Evolutionary conservation across 2,113 vertebrate genomes (phyloP), one percentile per base, ranked within the genome.

Genomic region (Fulica atra): DNA sequence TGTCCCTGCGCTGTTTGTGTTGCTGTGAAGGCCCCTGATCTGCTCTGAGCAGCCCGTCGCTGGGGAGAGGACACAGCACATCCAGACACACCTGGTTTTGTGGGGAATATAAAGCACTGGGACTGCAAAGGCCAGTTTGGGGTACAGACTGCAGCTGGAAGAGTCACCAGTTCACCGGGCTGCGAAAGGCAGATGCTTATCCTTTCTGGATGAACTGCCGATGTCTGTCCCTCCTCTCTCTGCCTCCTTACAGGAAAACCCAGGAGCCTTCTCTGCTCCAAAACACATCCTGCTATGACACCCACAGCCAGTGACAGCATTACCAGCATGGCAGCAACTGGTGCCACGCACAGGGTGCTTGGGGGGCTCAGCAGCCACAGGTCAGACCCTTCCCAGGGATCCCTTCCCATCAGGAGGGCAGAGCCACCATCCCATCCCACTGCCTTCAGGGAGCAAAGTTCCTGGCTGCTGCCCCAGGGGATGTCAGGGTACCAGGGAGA

Each of bases 221-320:
- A 0, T 3, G 44, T 8, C 42, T 50, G 28, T n/a, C 11, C 29
- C 54, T 69, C 18, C 20, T 40, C 6, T 25, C 51, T 16, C 76
- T 42, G 7, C 31, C 42, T 16, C 17, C 24, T 36, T 15, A 8
- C 20, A 61, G 63, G 6, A 9, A 35, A 71, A 4, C 38, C 51
- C 21, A 19, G 13, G 40, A 36, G 23, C n/a, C 13, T 16, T 36
- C 33, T 24, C 28, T 10, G 1, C 33, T 57, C 29, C n/a, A 8
- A 29, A 8, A 0, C 5, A 18, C 3, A 0, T 9, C 5, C 1
- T 10, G 28, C 28, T 17, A 6, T 3, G 9, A 40, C 4, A 28
- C 8, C 25, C 4, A 36, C 35, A 3, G 8, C 5, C 2, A 4
- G 44, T 5, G 24, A 14, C 16, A 20, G n/a, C 0, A 0, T 24